Percentiles rank a stretch among this genome's conserved stretches.
These are phyloP conservation scores for Apaloderma vittatum DNA, from an alignment of 2,113 vertebrate species.

Conservation along the genomic window DNA sequence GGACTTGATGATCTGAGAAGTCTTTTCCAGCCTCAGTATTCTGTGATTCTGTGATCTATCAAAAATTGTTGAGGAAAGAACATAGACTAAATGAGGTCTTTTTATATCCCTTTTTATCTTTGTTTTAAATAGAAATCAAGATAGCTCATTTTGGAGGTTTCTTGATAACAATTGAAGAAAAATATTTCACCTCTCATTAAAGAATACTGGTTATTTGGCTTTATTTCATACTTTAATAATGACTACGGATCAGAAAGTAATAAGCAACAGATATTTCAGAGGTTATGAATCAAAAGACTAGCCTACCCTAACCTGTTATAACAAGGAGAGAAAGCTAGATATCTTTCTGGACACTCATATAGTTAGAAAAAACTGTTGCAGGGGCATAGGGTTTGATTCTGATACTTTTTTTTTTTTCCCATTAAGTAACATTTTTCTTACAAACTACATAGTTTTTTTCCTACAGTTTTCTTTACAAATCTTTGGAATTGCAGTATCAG, in stretches of 20 bases:
- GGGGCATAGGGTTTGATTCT: neutral
- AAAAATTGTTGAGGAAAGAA: neutral
- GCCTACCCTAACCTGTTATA: neutral
- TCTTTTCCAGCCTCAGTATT: too few species aligned
- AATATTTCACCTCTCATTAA: neutral
- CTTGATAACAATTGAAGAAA: neutral
- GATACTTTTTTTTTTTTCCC: too few species aligned
- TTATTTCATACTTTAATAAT: neutral
- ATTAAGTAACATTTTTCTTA: neutral
- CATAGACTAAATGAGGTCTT: neutral
- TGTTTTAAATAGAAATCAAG: neutral
- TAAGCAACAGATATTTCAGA: neutral
- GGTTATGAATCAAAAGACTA: neutral
- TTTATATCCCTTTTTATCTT: neutral
- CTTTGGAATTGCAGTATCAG: neutral
- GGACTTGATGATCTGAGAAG: too few species aligned
- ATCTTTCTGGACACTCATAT: neutral
- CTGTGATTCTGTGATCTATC: too few species aligned
- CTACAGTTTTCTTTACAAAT: neutral
- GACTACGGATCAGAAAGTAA: neutral
- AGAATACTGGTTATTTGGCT: neutral
- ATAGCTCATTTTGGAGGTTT: neutral
- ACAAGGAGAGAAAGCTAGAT: neutral
- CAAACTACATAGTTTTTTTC: neutral
- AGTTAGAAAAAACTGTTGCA: neutral